Evolutionary conservation across 2,888 invertebrate species (phyloP), one percentile per base, ranked within the genome.

Genomic region (Eudemis profundana): DNA sequence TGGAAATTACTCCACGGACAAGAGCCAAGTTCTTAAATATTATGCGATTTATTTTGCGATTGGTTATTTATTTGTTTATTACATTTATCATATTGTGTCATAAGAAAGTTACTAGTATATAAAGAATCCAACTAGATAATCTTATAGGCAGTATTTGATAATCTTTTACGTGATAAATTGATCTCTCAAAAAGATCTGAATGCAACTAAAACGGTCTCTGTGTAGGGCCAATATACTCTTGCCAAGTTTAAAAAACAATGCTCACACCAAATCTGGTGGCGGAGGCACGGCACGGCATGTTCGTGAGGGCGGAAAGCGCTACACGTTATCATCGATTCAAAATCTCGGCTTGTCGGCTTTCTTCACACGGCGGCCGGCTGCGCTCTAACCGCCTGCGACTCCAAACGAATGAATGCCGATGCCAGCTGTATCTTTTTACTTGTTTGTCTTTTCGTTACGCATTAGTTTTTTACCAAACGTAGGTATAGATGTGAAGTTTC

Each of bases 281-380:
- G 38, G 59, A 36, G 46, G 38, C 51, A 51, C 42, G 61, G 61
- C 54, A 50, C 56, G 51, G 66, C 44, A n/a, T 54, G 66, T 66
- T 62, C 62, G 62, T 67, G 66, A 67, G 57, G 64, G 63, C 67
- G 67, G 63, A 63, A 67, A 67, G 67, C 67, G 53, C 61, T 66
- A 66, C 59, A 61, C 49, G 65, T 65, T 69, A 69, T 69, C 68
- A 57, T 57, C 63, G 67, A 68, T 69, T 66, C 65, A 68, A 69
- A 69, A 69, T 69, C 69, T 67, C 67, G 49, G 64, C 54, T 47
- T 66, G 69, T 68, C 69, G 69, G 69, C 68, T 69, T 68, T 66
- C 68, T 69, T 69, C 63, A 66, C 66, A 63, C 53, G 60, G 42
- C 56, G 59, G 53, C 56, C 65, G 64, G 62, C 64, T 51, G 64